Conservation (phyloP, 2,113 vertebrate species). For the Xiphias gladius region DNA sequence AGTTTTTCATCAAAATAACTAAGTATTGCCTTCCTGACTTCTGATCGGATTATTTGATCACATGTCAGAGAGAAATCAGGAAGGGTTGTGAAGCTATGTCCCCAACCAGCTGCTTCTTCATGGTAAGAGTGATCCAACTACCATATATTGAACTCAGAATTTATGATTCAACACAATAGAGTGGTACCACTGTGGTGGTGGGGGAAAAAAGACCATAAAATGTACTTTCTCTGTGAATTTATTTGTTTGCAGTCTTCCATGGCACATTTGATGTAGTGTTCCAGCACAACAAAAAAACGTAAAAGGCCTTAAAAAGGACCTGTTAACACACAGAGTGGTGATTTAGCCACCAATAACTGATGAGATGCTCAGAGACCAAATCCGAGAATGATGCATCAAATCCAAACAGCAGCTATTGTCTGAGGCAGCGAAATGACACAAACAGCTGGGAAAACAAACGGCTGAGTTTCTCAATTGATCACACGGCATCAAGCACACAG, state of each 20-base stretch:
- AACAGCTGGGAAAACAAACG: constrained; percentile 53
- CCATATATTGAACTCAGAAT: background rate
- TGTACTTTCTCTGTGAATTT: background rate
- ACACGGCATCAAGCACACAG: constrained; percentile 49
- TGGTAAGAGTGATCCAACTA: background rate
- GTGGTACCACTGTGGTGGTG: background rate
- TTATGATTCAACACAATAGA: background rate
- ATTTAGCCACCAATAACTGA: constrained; percentile 12
- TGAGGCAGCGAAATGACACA: constrained; percentile 20
- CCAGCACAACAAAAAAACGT: too few relatives aligned
- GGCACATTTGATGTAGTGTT: background rate
- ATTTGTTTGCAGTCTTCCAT: background rate
- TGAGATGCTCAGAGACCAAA: constrained; percentile 14
- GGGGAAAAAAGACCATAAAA: background rate
- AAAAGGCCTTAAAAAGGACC: too few relatives aligned
- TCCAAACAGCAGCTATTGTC: constrained; percentile 29
- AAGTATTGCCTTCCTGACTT: background rate
- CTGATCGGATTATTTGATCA: constrained; percentile 29
- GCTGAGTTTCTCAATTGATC: constrained; percentile 67
- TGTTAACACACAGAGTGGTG: too few relatives aligned
- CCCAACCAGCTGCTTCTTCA: background rate
- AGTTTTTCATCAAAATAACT: too few relatives aligned
- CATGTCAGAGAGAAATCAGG: constrained; percentile 22
- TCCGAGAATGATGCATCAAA: constrained; percentile 27
- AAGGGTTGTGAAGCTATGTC: background rate